Base-by-base conservation (phyloP, 2,113 vertebrate genomes). In the Pampusana beccarii region DNA sequence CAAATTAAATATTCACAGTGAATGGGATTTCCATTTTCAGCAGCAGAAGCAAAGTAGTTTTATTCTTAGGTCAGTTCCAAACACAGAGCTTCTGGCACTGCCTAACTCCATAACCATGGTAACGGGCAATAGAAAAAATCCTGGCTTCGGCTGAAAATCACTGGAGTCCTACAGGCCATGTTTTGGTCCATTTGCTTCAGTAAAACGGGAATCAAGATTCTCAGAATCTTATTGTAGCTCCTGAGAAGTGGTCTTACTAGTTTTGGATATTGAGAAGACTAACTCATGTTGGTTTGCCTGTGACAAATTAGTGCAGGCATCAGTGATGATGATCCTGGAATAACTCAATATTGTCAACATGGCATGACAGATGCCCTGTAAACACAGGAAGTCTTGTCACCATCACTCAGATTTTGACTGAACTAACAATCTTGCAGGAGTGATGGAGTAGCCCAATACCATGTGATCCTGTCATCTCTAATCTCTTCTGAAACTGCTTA, bases 401-500 rank as follows among this genome's bases (percentile, higher is more conserved):
- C 50, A 58, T 66, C 36, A 72, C 46, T 90, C 36, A 61, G 66
- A 73, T 82, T 64, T 57, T 77, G 54, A 75, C 70, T 88, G 23
- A 16, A 40, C 21, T 53, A 87, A 65, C 31, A 77, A 58, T 51
- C 67, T 44, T 81, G 53, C 46, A 87, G 61, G 56, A 34, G 16
- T 48, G 40, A 82, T 73, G 25, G 16, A 89, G 31, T 28, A 79
- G 24, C 67, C n/a, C 38, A 82, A 72, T 25, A 17, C 24, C 70
- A 69, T 0, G 0, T 66, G 54, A 6, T 80, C 54, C 54, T 54
- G 11, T 23, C 1, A 0, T 33, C 62, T 36, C 25, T 57, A 31
- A 80, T 73, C n/a, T 86, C 71, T 64, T 31, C 24, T 80, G 51
- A 94, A 72, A 80, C 16, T 17, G 23, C n/a, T 74, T 77, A 3